A percentile compares a stretch with the other conserved stretches of the same genome.
Evolutionary conservation across 2,113 vertebrate species (phyloP).

Genomic region (Tapirus terrestris): DNA sequence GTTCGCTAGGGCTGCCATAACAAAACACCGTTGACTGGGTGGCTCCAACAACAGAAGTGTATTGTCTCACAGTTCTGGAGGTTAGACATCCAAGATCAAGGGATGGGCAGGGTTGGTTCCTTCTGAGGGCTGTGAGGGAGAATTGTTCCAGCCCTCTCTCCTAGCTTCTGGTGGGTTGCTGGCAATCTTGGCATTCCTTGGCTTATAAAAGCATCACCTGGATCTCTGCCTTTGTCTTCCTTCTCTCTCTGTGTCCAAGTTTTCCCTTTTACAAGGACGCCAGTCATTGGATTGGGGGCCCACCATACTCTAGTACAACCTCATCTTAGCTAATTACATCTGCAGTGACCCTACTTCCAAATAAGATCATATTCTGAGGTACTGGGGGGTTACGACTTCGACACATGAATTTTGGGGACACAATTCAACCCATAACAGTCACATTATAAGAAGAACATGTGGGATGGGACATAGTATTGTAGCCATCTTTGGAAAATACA

Average conservation of each 20-base stretch:
- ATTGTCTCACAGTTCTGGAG: neutral
- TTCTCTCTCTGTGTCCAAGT: neutral
- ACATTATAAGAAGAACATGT: neutral
- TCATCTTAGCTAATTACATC: neutral
- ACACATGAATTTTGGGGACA: neutral
- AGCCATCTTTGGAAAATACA: neutral
- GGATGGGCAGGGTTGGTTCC: neutral
- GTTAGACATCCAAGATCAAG: neutral
- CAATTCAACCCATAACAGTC: neutral
- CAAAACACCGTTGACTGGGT: neutral
- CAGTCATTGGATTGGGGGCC: neutral
- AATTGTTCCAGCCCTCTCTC: neutral
- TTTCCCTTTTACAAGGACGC: neutral
- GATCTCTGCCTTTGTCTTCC: neutral
- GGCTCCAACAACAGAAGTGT: neutral
- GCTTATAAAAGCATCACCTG: neutral
- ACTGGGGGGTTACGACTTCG: neutral
- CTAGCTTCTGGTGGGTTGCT: neutral
- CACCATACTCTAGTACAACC: too few species aligned
- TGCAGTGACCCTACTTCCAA: neutral
- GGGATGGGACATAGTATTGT: neutral
- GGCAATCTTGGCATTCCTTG: neutral
- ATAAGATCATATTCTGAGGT: neutral
- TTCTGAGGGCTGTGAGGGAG: neutral
- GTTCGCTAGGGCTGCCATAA: neutral